phyloP scores from a whole-genome alignment of 2,113 vertebrate species.

The Podarcis muralis region DNA sequence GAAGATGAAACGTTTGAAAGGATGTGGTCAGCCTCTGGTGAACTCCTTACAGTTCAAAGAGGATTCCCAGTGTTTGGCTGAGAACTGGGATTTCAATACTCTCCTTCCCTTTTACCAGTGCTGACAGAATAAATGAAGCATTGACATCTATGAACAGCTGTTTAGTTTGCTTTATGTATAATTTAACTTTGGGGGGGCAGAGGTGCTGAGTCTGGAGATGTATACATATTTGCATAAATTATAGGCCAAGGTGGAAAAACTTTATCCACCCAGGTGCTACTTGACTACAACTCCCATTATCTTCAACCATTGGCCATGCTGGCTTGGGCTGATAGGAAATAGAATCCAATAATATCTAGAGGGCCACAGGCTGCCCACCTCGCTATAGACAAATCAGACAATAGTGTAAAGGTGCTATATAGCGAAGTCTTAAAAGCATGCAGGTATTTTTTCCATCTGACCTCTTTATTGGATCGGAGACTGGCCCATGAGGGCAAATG shows the following conservation, averaged over 20 bases:
- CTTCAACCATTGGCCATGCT: too few relatives aligned
- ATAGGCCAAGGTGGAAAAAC: neutral
- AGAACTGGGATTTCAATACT: neutral
- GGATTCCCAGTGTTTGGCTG: neutral
- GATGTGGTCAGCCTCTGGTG: neutral
- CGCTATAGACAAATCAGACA: too few relatives aligned
- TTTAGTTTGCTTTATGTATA: neutral
- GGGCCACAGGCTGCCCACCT: too few relatives aligned
- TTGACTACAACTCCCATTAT: too few relatives aligned
- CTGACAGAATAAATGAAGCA: neutral
- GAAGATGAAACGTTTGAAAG: neutral
- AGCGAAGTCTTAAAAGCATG: too few relatives aligned
- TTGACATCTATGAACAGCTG: neutral
- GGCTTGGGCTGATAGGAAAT: too few relatives aligned
- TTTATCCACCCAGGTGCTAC: neutral
- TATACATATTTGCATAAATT: neutral
- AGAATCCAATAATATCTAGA: too few relatives aligned
- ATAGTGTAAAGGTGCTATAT: too few relatives aligned
- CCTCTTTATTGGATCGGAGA: too few relatives aligned
- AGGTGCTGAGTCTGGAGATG: neutral
- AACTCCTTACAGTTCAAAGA: neutral
- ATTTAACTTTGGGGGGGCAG: too few relatives aligned
- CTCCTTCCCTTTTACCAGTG: neutral
- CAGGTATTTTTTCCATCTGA: too few relatives aligned
- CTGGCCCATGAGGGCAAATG: too few relatives aligned